These are phyloP conservation scores for Carassius auratus DNA, from an alignment of 2,113 vertebrate species.

Conservation along the genomic window DNA sequence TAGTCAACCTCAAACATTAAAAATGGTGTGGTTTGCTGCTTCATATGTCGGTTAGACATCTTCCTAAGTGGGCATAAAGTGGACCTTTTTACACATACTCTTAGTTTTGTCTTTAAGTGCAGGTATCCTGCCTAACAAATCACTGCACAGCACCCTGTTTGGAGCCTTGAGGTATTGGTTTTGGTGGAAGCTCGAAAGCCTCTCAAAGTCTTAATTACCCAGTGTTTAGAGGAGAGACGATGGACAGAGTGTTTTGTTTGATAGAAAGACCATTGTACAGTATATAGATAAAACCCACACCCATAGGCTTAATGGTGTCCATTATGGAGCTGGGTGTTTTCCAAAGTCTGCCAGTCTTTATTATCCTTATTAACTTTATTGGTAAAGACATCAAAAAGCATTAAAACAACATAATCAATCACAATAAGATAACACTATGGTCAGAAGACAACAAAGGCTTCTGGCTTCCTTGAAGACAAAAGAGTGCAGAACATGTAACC, in stretches of 20 bases:
- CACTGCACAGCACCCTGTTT: constrained; percentile 3
- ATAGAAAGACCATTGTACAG: background rate
- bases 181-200: background rate
- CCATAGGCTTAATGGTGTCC: background rate
- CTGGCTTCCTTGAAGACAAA: constrained; percentile 8
- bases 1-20: background rate
- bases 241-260: constrained; percentile 1
- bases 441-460: constrained; percentile 2
- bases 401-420: constrained; percentile 1
- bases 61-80: background rate
- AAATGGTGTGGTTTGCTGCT: background rate
- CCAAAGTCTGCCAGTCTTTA: constrained; percentile 2
- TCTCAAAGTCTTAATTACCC: constrained; percentile 30
- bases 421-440: background rate
- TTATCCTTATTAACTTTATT: background rate
- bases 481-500: background rate
- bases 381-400: background rate
- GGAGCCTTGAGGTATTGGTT: constrained; percentile 22
- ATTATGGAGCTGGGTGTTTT: background rate
- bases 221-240: constrained; percentile 3
- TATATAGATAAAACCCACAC: constrained; percentile 11
- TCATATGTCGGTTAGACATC: background rate
- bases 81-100: background rate
- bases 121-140: constrained; percentile 4
- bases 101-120: background rate